These are phyloP conservation scores for Eristalis intricaria DNA, from an alignment of 2,888 invertebrate species.

Conservation along the genomic window DNA sequence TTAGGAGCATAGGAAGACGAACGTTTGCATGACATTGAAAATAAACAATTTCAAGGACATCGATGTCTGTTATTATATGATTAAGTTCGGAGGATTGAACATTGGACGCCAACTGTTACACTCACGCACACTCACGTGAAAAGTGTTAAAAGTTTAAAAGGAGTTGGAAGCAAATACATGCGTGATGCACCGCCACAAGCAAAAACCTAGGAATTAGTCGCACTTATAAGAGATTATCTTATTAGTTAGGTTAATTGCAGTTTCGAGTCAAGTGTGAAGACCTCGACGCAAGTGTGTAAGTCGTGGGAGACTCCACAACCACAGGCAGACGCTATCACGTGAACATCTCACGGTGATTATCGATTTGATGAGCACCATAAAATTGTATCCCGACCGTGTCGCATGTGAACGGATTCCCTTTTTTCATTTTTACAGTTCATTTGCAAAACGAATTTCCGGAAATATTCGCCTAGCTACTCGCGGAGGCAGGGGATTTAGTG, in stretches of 20 bases:
- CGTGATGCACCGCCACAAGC: not conserved
- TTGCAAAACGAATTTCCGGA: not conserved
- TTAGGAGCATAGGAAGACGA: conserved; percentile 36
- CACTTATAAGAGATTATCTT: conserved; percentile 32
- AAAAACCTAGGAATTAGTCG: not conserved
- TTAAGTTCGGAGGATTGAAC: conserved; percentile 27
- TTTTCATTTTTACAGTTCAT: not conserved
- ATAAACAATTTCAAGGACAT: conserved; percentile 53
- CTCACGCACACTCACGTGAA: not conserved
- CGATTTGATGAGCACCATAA: not conserved
- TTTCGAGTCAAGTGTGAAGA: not conserved
- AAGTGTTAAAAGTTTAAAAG: not conserved
- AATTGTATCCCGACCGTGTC: not conserved
- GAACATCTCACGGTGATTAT: conserved; percentile 12
- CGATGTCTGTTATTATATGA: conserved; percentile 30
- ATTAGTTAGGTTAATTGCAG: conserved; percentile 43
- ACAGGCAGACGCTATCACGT: conserved; percentile 28
- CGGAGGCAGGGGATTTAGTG: not conserved
- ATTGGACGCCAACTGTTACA: not conserved
- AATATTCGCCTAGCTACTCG: not conserved
- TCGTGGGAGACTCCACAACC: not conserved
- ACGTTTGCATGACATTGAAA: conserved; percentile 59
- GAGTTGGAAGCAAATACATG: not conserved
- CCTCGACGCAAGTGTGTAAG: not conserved
- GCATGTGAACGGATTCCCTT: not conserved